These are phyloP conservation scores for Tiphia femorata DNA, from an alignment of 2,888 invertebrate species.

Conservation along the genomic window DNA sequence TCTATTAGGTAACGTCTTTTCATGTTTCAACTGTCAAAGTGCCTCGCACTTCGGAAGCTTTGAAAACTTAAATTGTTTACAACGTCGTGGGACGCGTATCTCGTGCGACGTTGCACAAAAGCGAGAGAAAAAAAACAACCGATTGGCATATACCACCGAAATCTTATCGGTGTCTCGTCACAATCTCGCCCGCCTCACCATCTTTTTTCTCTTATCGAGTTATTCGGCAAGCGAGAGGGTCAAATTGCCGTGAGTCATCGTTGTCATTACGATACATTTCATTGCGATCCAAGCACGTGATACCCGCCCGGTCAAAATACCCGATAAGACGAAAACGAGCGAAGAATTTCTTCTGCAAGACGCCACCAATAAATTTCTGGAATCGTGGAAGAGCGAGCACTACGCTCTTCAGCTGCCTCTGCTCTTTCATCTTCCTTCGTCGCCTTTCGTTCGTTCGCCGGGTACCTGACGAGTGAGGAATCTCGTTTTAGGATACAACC, in stretches of 20 bases:
- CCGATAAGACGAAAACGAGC: slow-evolving; percentile 1
- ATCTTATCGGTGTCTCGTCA: slow-evolving; percentile 29
- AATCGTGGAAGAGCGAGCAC: too few species aligned
- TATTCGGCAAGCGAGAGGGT: slow-evolving; percentile 36
- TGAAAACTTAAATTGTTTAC: too few species aligned
- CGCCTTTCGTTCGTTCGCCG: not conserved
- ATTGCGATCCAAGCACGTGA: slow-evolving; percentile 8
- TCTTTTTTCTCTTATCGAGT: slow-evolving; percentile 26
- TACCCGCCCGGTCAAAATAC: slow-evolving; percentile 7
- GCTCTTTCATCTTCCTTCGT: not conserved
- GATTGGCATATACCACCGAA: slow-evolving; percentile 12
- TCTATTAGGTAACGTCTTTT: too few species aligned
- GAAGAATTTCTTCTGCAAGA: not conserved
- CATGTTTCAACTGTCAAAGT: too few species aligned
- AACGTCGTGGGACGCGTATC: too few species aligned
- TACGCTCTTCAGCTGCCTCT: too few species aligned
- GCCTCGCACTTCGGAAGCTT: too few species aligned
- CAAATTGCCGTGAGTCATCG: slow-evolving; percentile 36
- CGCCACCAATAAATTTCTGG: not conserved
- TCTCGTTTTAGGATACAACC: too few species aligned
- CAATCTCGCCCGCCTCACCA: too few species aligned
- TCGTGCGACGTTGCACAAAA: too few species aligned
- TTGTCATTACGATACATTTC: slow-evolving; percentile 8
- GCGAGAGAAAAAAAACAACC: slow-evolving; percentile 19
- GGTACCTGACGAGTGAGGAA: too few species aligned